A percentile compares a stretch with the other conserved stretches of the same genome.
phyloP scores from a whole-genome alignment of 1,140 invertebrate genomes.

The Vollenhovia emeryi region DNA sequence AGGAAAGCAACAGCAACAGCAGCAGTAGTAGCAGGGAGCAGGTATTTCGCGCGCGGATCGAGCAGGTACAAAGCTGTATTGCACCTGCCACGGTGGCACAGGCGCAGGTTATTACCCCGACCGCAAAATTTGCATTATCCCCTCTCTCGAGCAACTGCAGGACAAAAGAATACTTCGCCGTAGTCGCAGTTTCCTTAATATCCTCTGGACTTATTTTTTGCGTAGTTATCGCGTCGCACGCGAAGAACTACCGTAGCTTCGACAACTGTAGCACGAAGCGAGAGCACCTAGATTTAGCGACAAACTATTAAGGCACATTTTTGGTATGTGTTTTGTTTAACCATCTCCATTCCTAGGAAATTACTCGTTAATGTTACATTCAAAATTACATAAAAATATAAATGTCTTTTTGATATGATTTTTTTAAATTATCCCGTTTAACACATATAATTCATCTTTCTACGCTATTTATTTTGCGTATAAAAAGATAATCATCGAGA shows the following conservation, averaged over 20 bases:
- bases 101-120: slow-evolving; percentile 73
- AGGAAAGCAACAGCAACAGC: slow-evolving; percentile 8
- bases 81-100: slow-evolving; percentile 78
- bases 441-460: background rate
- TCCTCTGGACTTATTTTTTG: background rate
- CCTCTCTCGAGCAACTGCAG: slow-evolving; percentile 19
- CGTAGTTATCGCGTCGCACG: background rate
- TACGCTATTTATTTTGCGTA: background rate
- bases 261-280: background rate
- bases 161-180: slow-evolving; percentile 32
- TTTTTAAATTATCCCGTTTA: background rate
- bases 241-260: background rate
- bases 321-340: slow-evolving; percentile 41
- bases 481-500: slow-evolving; percentile 1
- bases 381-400: background rate
- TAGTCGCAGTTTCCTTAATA: background rate
- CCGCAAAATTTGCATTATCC: slow-evolving; percentile 76
- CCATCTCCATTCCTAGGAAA: background rate
- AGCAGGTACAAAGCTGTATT: slow-evolving; percentile 72
- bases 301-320: slow-evolving; percentile 58
- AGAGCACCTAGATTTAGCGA: background rate
- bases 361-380: background rate
- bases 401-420: background rate
- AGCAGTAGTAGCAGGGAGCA: slow-evolving; percentile 58
- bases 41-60: slow-evolving; percentile 67